Percentiles rank a stretch among this genome's conserved stretches.
Conservation (phyloP, 2,113 vertebrate species). For the Falco punctatus region DNA sequence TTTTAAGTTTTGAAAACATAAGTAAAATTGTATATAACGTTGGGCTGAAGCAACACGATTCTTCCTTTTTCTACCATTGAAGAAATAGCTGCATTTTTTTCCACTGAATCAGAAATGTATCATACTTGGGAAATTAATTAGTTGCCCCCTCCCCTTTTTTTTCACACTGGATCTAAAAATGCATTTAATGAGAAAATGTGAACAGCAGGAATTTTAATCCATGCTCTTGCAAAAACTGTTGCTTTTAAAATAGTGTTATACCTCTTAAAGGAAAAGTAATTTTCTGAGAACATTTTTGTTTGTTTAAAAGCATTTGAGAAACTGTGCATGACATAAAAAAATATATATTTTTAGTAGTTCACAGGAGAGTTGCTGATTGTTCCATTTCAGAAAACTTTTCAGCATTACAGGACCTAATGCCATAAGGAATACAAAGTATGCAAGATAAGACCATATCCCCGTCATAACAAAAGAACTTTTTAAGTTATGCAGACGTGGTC, state of each 20-base stretch:
- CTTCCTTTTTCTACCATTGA: not conserved
- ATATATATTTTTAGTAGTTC: not conserved
- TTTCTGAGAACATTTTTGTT: not conserved
- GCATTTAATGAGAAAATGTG: not conserved
- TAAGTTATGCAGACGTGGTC: not conserved
- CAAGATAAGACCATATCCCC: not conserved
- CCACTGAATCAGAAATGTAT: not conserved
- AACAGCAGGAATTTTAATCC: not conserved
- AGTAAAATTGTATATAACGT: not conserved
- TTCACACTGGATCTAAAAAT: not conserved
- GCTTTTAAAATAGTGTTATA: not conserved
- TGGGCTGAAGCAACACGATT: not conserved
- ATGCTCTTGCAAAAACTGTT: not conserved
- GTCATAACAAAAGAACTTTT: not conserved
- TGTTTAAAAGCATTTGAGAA: not conserved
- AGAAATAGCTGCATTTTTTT: not conserved
- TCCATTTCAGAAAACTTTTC: not conserved
- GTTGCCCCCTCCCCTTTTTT: not conserved
- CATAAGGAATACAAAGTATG: not conserved
- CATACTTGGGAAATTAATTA: not conserved
- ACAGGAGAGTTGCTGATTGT: not conserved
- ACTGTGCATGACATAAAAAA: not conserved
- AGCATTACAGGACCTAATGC: not conserved
- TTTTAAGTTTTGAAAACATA: not conserved
- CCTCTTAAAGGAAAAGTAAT: not conserved